These are phyloP conservation scores for Ardeotis arabs DNA, from an alignment of 2,113 vertebrate genomes.

Conservation along the genomic window DNA sequence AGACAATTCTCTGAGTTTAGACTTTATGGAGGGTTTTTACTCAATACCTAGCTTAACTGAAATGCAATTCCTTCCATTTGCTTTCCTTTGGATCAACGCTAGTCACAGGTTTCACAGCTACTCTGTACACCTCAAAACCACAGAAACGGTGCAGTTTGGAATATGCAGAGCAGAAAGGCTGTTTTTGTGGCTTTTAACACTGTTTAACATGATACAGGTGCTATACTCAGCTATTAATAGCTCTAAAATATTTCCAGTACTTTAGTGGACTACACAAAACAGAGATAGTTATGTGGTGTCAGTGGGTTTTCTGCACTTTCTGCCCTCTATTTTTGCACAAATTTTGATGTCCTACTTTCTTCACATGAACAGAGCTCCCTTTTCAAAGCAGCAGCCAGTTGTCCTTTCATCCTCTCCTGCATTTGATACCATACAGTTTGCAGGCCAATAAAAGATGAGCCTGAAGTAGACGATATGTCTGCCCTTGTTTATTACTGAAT, in stretches of 20 bases:
- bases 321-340: neutral
- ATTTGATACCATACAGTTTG: neutral
- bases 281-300: neutral
- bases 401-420: neutral
- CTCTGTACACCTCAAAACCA: neutral
- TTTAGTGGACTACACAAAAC: neutral
- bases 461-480: neutral
- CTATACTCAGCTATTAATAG: neutral
- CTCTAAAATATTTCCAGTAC: neutral
- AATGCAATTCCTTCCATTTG: neutral
- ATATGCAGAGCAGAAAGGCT: neutral
- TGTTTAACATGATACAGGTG: too few species aligned
- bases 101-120: neutral
- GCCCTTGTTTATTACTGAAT: neutral
- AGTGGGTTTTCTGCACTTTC: neutral
- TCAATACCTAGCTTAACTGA: neutral
- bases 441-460: neutral
- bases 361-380: neutral
- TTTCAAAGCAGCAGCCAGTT: neutral
- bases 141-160: neutral
- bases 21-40: neutral
- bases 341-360: neutral
- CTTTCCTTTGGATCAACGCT: neutral
- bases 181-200: neutral
- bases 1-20: neutral